Conservation (phyloP, 2,113 vertebrate genomes). For the Nanorana parkeri region DNA sequence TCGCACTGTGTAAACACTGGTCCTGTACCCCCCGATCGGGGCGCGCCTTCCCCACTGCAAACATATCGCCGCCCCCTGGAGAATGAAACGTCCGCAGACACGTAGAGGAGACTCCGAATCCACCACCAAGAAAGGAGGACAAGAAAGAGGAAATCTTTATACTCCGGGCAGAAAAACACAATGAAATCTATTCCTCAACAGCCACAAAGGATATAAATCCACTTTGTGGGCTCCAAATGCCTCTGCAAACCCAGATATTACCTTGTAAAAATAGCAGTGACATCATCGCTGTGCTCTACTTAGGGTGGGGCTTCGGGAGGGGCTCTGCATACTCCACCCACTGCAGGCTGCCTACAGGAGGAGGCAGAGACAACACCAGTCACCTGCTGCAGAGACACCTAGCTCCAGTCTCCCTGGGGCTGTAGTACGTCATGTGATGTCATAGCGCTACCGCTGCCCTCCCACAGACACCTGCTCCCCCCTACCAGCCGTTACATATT, state of each 20-base stretch:
- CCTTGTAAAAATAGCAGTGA: too few species aligned
- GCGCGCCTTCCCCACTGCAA: slow-evolving; percentile 5
- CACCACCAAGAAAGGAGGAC: not conserved
- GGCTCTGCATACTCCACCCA: too few species aligned
- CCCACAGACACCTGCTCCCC: too few species aligned
- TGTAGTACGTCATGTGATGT: not conserved
- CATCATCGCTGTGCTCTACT: too few species aligned
- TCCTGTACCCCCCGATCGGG: not conserved
- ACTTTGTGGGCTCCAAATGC: too few species aligned
- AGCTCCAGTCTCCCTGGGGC: not conserved
- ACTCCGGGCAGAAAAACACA: too few species aligned
- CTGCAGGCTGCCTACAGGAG: too few species aligned
- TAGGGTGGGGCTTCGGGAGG: too few species aligned
- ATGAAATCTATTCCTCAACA: too few species aligned
- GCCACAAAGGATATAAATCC: too few species aligned
- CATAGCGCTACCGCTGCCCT: too few species aligned
- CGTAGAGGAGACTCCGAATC: not conserved
- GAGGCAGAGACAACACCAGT: too few species aligned
- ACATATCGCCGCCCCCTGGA: slow-evolving; percentile 11
- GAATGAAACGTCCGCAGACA: not conserved
- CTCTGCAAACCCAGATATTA: not conserved
- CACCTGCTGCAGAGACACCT: not conserved
- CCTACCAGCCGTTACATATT: not conserved
- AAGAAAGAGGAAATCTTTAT: not conserved
- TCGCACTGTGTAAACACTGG: slow-evolving; percentile 17